A percentile compares a stretch with the other conserved stretches of the same genome.
Evolutionary conservation across 2,797 vertebrate species (phyloP).

Genomic region (Brachyrhaphis roseni): DNA sequence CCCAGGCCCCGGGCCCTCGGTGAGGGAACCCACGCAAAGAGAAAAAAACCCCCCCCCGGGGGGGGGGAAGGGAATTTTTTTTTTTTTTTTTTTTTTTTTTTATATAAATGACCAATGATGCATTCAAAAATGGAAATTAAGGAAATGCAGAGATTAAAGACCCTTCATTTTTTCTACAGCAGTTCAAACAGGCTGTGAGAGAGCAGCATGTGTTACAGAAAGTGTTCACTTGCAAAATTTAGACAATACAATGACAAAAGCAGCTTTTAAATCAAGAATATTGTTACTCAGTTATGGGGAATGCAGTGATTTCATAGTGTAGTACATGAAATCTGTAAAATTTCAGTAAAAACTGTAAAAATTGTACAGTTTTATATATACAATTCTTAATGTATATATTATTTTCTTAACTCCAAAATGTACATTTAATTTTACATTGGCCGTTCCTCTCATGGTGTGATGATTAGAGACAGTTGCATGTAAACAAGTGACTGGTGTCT

Average conservation of each 20-base stretch:
- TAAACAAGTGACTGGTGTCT: conserved; percentile 39
- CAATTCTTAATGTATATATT: not conserved
- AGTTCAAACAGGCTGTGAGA: not conserved
- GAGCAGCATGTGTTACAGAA: not conserved
- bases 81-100: too few relatives aligned
- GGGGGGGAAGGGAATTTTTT: too few relatives aligned
- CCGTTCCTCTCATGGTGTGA: conserved; percentile 27
- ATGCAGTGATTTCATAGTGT: not conserved
- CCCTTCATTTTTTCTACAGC: not conserved
- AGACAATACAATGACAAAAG: not conserved
- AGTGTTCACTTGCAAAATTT: not conserved
- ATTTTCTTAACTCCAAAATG: not conserved
- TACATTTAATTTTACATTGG: conserved; percentile 6
- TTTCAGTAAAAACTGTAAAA: too few relatives aligned
- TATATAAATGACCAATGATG: not conserved
- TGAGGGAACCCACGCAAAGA: too few relatives aligned
- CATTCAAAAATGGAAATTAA: not conserved
- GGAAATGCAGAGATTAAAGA: not conserved
- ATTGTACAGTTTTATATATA: not conserved
- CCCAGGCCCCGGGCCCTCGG: too few relatives aligned
- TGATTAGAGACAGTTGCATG: conserved; percentile 43
- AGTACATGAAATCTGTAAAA: not conserved
- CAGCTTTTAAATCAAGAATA: not conserved
- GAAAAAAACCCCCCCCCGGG: too few relatives aligned
- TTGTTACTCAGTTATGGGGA: not conserved